Percentiles rank a stretch among this genome's conserved stretches.
Evolutionary conservation across 1,140 invertebrate species (phyloP).

Genomic region (Drosophila quadrilineata): DNA sequence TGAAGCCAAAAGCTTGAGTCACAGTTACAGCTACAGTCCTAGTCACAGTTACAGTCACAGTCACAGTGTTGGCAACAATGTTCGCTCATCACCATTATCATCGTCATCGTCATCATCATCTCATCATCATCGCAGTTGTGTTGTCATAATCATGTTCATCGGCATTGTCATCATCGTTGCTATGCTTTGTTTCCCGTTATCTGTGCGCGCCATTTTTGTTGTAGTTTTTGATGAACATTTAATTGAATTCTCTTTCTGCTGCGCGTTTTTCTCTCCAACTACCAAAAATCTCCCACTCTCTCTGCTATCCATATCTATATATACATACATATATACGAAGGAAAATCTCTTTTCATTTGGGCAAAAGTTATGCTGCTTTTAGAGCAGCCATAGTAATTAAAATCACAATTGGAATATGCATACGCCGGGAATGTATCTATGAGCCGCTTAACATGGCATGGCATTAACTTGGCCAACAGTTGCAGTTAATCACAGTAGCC

Average conservation of each 20-base stretch:
- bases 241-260: conserved; percentile 67
- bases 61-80: conserved; percentile 31
- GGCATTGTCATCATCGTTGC: conserved; percentile 41
- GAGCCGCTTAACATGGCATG: conserved; percentile 28
- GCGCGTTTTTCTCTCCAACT: conserved; percentile 46
- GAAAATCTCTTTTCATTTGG: too few relatives aligned
- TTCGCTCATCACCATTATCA: conserved; percentile 29
- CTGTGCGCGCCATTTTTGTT: conserved; percentile 58
- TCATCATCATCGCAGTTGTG: conserved; percentile 33
- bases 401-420: conserved; percentile 63
- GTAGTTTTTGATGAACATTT: conserved; percentile 78
- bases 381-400: conserved; percentile 68
- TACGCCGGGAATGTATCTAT: conserved; percentile 28
- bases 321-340: too few relatives aligned
- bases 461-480: neutral
- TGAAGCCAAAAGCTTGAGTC: conserved; percentile 22
- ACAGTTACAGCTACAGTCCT: conserved; percentile 3
- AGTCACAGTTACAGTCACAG: conserved; percentile 16
- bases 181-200: conserved; percentile 38
- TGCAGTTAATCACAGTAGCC: neutral
- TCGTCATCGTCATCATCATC: conserved; percentile 19
- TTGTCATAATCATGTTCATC: neutral
- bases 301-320: too few relatives aligned
- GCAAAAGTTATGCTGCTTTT: conserved; percentile 46
- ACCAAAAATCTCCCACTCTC: conserved; percentile 17